A percentile compares a stretch with the other conserved stretches of the same genome.
Conservation (phyloP, 2,888 invertebrate species). For the Druceiella hillmani region DNA sequence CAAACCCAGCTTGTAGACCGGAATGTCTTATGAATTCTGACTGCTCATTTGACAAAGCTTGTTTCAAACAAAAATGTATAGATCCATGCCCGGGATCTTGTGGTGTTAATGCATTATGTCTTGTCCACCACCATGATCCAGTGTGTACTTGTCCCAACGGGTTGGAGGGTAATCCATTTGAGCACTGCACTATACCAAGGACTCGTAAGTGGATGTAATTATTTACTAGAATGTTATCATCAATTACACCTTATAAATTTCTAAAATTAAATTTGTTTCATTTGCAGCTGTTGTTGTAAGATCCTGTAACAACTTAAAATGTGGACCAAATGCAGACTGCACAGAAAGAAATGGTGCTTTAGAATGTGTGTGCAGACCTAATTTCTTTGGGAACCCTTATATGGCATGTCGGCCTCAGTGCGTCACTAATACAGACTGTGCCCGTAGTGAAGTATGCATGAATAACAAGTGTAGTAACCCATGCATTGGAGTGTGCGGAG, state of each 20-base stretch:
- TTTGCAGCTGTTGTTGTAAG: constrained; percentile 42
- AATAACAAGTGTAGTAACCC: constrained; percentile 75
- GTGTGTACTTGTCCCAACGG: constrained; percentile 65
- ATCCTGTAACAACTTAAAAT: constrained; percentile 64
- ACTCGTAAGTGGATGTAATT: constrained; percentile 46
- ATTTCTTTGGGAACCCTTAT: constrained; percentile 76
- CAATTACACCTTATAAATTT: constrained; percentile 4
- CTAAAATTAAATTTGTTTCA: constrained; percentile 15
- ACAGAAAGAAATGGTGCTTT: constrained; percentile 58
- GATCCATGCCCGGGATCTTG: constrained; percentile 79
- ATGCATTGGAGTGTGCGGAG: constrained; percentile 70
- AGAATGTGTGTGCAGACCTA: constrained; percentile 65
- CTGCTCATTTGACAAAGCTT: constrained; percentile 72
- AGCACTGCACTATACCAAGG: constrained; percentile 59
- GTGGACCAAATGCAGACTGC: constrained; percentile 71
- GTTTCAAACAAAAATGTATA: constrained; percentile 65
- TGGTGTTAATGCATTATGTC: constrained; percentile 67
- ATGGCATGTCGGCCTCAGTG: constrained; percentile 75
- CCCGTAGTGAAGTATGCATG: constrained; percentile 63
- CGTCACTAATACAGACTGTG: constrained; percentile 75
- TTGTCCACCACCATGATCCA: constrained; percentile 66
- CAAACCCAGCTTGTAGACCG: constrained; percentile 71
- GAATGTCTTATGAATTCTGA: constrained; percentile 79
- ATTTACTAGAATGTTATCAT: constrained; percentile 6
- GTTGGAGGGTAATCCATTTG: constrained; percentile 71